Evolutionary conservation across 2,797 vertebrate species (phyloP), one percentile per base, ranked within the genome.

Genomic region (Bovichtus diacanthus): DNA sequence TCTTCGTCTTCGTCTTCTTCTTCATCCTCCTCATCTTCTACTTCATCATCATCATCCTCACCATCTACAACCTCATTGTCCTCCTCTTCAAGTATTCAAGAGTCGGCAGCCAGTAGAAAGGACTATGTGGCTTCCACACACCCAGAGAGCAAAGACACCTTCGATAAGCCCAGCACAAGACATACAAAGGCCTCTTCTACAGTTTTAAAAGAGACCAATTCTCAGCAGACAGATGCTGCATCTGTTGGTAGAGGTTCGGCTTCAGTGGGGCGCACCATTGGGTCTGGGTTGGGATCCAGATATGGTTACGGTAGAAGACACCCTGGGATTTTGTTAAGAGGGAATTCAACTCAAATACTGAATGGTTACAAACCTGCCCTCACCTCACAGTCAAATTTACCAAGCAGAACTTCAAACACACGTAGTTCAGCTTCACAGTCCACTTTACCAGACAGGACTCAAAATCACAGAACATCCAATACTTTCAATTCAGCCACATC

Each of bases 331-430:
- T 78, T 80, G 9, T 67, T 70, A 2, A 90, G 93, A 82, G 88
- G 90, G n/a, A 94, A 93, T 87, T 86, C 73, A 25, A 89, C 88
- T 15, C 88, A 90, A 82, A 27, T 86, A 46, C 50, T 71, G 19
- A 92, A 86, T 60, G 92, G 90, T 59, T 79, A 84, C 58, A 95
- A 92, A 79, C 80, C 93, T 39, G 82, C 89, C 2, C 2, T 87
- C 3, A 86, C 79, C 47, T 76, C 90, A 49, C 90, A 12, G 39
- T 87, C 87, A 0, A 87, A 86, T 87, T 54, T 88, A 64, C 85
- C 89, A 13, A 88, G 88, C 76, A 88, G 80, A 82, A 81, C 69
- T 55, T 84, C 83, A 83, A 87, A 84, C 59, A 49, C 81, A 49
- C 72, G 8, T 9, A 61, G 43, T 61, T 84, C 87, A 74, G 77